These are phyloP conservation scores for Cepaea nemoralis DNA, from an alignment of 1,140 invertebrate genomes.

Conservation along the genomic window DNA sequence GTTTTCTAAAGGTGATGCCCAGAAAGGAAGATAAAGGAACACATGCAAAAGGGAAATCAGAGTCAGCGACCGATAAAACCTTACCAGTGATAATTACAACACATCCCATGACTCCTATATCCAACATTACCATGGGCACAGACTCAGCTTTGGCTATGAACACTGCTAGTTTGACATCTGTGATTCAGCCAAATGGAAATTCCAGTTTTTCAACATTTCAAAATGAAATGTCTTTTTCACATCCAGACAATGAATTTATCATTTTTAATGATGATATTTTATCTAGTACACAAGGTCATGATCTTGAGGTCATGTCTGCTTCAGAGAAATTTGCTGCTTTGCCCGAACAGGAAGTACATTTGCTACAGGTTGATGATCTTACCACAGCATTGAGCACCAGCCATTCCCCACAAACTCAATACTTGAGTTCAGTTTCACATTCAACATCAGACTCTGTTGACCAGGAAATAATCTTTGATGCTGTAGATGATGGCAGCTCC, in stretches of 20 bases:
- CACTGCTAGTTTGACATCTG: not conserved
- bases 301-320: not conserved
- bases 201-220: not conserved
- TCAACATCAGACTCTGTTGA: not conserved
- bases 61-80: not conserved
- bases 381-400: not conserved
- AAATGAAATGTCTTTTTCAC: not conserved
- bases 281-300: not conserved
- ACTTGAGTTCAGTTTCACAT: not conserved
- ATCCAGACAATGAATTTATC: not conserved
- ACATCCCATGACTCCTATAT: not conserved
- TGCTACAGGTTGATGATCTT: not conserved
- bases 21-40: conserved; percentile 33
- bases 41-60: not conserved
- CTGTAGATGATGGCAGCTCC: not conserved
- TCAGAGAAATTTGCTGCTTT: not conserved
- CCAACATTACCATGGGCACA: conserved; percentile 16
- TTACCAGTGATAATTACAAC: not conserved
- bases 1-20: conserved; percentile 17
- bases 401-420: not conserved
- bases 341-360: not conserved
- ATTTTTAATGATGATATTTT: not conserved
- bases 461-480: not conserved
- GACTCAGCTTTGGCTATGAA: not conserved
- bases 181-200: not conserved